Evolutionary conservation across 2,888 invertebrate species (phyloP).

Genomic region (Nymphalis c-album): DNA sequence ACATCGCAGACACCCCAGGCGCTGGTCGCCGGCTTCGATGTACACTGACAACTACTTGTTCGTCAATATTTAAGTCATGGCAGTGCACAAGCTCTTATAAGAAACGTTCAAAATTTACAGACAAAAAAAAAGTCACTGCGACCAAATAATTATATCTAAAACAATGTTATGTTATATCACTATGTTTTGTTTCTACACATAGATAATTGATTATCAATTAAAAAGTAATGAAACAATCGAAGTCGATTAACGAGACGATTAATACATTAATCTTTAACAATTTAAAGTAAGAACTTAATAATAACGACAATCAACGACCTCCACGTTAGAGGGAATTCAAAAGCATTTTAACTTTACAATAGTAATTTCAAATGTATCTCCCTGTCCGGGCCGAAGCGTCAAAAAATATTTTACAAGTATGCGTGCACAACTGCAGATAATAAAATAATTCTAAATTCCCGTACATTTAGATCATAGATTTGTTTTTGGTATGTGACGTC

Average conservation of each 20-base stretch:
- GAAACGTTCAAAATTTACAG: constrained; percentile 22
- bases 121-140: neutral
- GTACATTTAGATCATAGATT: constrained; percentile 36
- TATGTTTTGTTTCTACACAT: constrained; percentile 12
- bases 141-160: neutral
- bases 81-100: constrained; percentile 47
- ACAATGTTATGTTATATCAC: neutral
- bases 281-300: constrained; percentile 5
- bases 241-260: constrained; percentile 1
- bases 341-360: neutral
- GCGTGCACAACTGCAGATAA: too few species aligned
- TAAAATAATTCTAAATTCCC: constrained; percentile 38
- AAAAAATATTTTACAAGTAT: too few species aligned
- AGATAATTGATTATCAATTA: constrained; percentile 10
- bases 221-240: constrained; percentile 15
- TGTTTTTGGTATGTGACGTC: constrained; percentile 52
- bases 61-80: constrained; percentile 42
- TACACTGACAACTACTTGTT: constrained; percentile 23
- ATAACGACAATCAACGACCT: constrained; percentile 3
- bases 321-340: constrained; percentile 6
- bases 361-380: neutral
- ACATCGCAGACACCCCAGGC: constrained; percentile 3
- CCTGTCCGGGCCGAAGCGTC: too few species aligned
- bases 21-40: constrained; percentile 25
- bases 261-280: neutral